Evolutionary conservation across 2,888 invertebrate species (phyloP), one percentile per base, ranked within the genome.

Genomic region (Phyllotreta cruciferae): DNA sequence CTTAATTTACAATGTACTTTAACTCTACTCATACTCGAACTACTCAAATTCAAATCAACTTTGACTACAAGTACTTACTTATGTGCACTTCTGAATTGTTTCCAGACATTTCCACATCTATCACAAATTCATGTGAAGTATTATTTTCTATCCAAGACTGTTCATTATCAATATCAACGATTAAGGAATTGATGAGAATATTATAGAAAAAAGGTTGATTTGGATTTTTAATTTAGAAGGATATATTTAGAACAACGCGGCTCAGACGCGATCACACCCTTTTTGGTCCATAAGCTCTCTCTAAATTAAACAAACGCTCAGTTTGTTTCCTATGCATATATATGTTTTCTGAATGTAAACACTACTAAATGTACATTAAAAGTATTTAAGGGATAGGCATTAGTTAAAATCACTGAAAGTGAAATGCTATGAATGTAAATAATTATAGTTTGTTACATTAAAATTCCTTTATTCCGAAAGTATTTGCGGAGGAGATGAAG

Each of bases 381-480:
- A 53, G 44, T 57, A 62, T 24, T 52, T 57, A 57, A 45, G 62
- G 44, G 42, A 41, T 37, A 56, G 54, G 56, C 56, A n/a, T 62
- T 39, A 56, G 36, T 58, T 14, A 39, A 49, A 49, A 60, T 61
- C 47, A 64, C 60, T 52, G 35, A 54, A 52, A 49, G 49, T 50
- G 56, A 56, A 24, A 56, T 53, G 64, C 64, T 64, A 61, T 64
- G 54, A 57, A 61, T 64, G 56, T 64, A 56, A 61, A 64, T 64
- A 64, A 64, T 50, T 49, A 58, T 58, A 50, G 36, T 58, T 55
- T 49, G 14, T 52, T 52, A 53, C 44, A 60, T 36, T 60, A 24
- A 52, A n/a, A 53, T 50, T 52, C 36, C 9, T 35, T 57, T 50
- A 58, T 36, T 52, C 38, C 38, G 38, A 11, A n/a, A 10, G 41